Evolutionary conservation across 2,113 vertebrate species (phyloP).

Genomic region (Leuciscus idus): DNA sequence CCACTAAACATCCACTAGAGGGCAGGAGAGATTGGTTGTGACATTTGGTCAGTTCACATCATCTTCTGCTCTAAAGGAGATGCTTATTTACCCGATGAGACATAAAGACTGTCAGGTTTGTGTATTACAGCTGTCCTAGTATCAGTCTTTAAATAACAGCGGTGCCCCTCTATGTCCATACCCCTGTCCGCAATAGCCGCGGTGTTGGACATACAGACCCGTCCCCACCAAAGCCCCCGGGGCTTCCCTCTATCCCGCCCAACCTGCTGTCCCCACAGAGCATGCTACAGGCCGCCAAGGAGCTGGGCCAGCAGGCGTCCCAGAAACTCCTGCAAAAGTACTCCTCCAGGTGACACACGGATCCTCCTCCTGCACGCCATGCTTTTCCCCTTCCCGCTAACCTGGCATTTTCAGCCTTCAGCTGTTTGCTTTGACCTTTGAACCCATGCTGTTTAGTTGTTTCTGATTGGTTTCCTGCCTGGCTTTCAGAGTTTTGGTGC

Average conservation of each 20-base stretch:
- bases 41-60: background rate
- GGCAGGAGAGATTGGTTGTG: background rate
- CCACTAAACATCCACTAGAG: slow-evolving; percentile 8
- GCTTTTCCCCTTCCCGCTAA: background rate
- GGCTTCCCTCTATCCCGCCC: slow-evolving; percentile 28
- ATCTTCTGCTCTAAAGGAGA: background rate
- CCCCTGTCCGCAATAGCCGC: slow-evolving; percentile 9
- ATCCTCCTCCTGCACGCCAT: background rate
- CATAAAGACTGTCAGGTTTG: background rate
- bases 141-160: slow-evolving; percentile 22
- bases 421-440: background rate
- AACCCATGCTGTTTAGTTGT: background rate
- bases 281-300: slow-evolving; percentile 59
- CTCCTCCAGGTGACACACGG: slow-evolving; percentile 61
- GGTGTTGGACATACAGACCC: slow-evolving; percentile 29
- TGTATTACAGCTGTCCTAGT: background rate
- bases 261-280: slow-evolving; percentile 59
- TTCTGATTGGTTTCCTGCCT: background rate
- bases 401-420: background rate
- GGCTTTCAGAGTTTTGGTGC: background rate
- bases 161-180: background rate
- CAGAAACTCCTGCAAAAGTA: slow-evolving; percentile 69
- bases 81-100: background rate
- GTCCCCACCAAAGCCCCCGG: slow-evolving; percentile 12
- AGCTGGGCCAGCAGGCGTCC: slow-evolving; percentile 67